Evolutionary conservation across 1,140 invertebrate genomes (phyloP).

Genomic region (Tetragnatha versicolor): DNA sequence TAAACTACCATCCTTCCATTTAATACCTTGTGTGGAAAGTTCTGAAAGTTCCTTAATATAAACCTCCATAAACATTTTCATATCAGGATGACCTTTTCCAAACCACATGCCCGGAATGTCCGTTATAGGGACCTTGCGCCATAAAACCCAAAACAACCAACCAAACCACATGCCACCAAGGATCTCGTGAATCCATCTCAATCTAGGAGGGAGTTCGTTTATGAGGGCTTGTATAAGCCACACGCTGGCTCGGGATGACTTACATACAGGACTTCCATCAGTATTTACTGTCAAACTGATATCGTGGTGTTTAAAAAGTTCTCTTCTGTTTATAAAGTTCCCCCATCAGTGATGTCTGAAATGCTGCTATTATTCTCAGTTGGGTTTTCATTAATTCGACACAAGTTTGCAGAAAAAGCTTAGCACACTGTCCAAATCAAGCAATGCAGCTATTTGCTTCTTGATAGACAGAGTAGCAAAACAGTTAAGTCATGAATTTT

Average conservation of each 20-base stretch:
- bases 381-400: too few relatives aligned
- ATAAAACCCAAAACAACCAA: too few relatives aligned
- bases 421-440: not conserved
- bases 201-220: conserved; percentile 15
- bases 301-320: too few relatives aligned
- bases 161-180: conserved; percentile 16
- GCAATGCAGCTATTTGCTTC: not conserved
- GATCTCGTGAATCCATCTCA: not conserved
- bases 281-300: not conserved
- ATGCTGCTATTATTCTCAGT: too few relatives aligned
- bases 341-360: not conserved
- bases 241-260: not conserved
- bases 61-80: conserved; percentile 4
- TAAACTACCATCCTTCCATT: not conserved
- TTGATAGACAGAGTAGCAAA: conserved; percentile 17
- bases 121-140: too few relatives aligned
- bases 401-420: too few relatives aligned
- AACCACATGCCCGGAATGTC: too few relatives aligned
- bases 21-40: not conserved
- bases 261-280: conserved; percentile 7
- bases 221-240: conserved; percentile 9
- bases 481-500: too few relatives aligned
- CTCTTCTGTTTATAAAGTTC: conserved; percentile 11
- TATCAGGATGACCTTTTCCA: conserved; percentile 13
- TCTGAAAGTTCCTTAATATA: conserved; percentile 16